phyloP scores from a whole-genome alignment of 2,797 vertebrate species.

The Paramormyrops hopkinsi region DNA sequence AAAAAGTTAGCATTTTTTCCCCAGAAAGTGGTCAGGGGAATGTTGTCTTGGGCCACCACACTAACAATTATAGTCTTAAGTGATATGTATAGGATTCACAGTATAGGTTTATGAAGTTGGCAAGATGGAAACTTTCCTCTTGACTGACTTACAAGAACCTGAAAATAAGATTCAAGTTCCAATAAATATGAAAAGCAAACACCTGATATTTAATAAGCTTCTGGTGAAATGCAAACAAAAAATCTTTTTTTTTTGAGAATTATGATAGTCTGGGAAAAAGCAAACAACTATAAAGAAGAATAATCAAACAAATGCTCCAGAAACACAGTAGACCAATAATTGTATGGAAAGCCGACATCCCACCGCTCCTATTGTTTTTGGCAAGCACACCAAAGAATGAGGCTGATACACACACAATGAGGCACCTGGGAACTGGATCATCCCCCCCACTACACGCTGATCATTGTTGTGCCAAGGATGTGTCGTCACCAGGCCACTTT shows the following conservation, averaged over 20 bases:
- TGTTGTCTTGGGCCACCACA: background rate
- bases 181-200: background rate
- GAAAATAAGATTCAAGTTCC: background rate
- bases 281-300: background rate
- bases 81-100: background rate
- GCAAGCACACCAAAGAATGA: conserved; percentile 34
- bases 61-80: conserved; percentile 21
- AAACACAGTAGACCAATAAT: conserved; percentile 42
- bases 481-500: conserved; percentile 17
- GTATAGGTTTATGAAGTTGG: background rate
- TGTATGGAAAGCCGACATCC: conserved; percentile 50
- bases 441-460: conserved; percentile 3
- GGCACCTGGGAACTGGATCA: background rate
- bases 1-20: conserved; percentile 7
- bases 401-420: background rate
- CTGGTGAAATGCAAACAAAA: background rate
- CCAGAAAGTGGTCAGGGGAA: background rate
- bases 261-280: background rate
- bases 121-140: background rate
- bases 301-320: background rate
- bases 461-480: conserved; percentile 18
- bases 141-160: background rate
- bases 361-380: conserved; percentile 51
- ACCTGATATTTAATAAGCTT: background rate
- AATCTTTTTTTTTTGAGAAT: background rate